Evolutionary conservation across 2,888 invertebrate species (phyloP), one percentile per base, ranked within the genome.

Genomic region (Drosophila greeni): DNA sequence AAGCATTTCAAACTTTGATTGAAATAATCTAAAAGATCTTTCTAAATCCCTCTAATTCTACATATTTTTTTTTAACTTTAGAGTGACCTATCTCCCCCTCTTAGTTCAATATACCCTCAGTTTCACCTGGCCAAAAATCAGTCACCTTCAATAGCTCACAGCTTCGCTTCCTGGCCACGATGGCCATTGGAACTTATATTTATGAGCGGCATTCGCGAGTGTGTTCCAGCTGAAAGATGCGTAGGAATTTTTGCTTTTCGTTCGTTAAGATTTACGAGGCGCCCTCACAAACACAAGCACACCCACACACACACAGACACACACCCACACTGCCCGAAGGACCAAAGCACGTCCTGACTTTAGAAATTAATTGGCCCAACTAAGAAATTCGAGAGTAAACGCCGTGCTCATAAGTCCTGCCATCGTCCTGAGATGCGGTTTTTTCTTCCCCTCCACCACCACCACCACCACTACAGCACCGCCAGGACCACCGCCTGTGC

Each of bases 341-440:
- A 43, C 33, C 47, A n/a, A 24, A 51, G 70, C 70, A 62, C 74
- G 62, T 45, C 56, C 76, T 84, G 84, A 85, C 84, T 85, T 85
- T 84, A 82, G 83, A 85, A 85, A 83, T 83, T 83, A 83, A 83
- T 83, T 83, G 83, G 83, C 77, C 77, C 84, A 85, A 82, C 84
- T 76, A 85, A 75, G 83, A 82, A 81, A 81, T 76, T 84, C 77
- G 77, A 82, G 80, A 84, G 84, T 74, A 72, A 74, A 72, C 80
- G 83, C 43, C 79, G 76, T 68, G 74, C 82, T 78, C 85, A 84
- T 84, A 82, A 84, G 81, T 82, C 72, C 72, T 76, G 68, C 52
- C 73, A 66, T 70, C 82, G 76, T 64, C 62, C 69, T 73, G 56
- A 57, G 62, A 64, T 69, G 70, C 60, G 66, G 66, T 70, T 67